phyloP scores from a whole-genome alignment of 1,140 invertebrate species.

The Elymnias hypermnestra region DNA sequence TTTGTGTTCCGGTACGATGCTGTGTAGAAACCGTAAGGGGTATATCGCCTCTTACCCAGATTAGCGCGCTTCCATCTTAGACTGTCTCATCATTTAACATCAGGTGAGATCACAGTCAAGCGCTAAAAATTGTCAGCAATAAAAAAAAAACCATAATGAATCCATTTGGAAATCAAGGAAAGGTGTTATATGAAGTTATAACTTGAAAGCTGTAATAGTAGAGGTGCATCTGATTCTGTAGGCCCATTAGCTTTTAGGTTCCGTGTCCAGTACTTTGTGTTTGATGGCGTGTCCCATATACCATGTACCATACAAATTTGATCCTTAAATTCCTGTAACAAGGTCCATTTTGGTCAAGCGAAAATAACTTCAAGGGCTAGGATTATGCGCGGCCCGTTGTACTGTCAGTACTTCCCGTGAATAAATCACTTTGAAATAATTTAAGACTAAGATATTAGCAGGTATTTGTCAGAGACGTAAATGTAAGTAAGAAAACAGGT shows the following conservation, averaged over 20 bases:
- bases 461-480: not conserved
- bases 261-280: slow-evolving; percentile 3
- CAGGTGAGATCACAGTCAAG: too few species aligned
- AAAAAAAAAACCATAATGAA: too few species aligned
- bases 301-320: not conserved
- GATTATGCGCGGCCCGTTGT: slow-evolving; percentile 1
- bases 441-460: not conserved
- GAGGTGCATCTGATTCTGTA: slow-evolving; percentile 1
- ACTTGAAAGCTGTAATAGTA: not conserved
- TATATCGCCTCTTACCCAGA: too few species aligned
- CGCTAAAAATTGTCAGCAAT: too few species aligned
- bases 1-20: too few species aligned
- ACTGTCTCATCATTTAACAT: too few species aligned
- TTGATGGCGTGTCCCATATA: not conserved
- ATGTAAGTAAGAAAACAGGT: too few species aligned
- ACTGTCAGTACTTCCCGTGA: slow-evolving; percentile 1
- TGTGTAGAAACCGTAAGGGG: too few species aligned
- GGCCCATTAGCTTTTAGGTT: slow-evolving; percentile 2
- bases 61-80: too few species aligned
- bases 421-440: slow-evolving; percentile 2
- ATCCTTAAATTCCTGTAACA: not conserved
- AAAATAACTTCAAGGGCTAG: not conserved
- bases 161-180: too few species aligned
- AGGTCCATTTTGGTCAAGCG: not conserved
- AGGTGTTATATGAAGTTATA: too few species aligned